Conservation (phyloP, 2,888 invertebrate species). For the Napeogenes sylphis region DNA sequence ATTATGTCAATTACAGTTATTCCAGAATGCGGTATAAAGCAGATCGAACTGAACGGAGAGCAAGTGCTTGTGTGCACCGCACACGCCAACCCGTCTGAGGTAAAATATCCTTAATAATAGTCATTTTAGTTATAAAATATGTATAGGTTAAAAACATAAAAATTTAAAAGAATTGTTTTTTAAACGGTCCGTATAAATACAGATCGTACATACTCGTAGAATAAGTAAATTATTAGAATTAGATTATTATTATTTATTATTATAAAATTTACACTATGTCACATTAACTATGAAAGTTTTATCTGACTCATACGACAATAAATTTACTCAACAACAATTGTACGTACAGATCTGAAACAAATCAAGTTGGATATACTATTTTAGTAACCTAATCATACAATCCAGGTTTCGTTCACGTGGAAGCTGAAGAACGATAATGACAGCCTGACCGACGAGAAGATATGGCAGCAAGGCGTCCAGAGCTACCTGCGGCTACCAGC, state of each 20-base stretch:
- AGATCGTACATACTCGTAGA: too few relatives aligned
- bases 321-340: too few relatives aligned
- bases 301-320: too few relatives aligned
- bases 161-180: background rate
- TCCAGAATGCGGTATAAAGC: constrained; percentile 89
- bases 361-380: too few relatives aligned
- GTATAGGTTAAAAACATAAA: background rate
- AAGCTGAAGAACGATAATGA: constrained; percentile 90
- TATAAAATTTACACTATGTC: too few relatives aligned
- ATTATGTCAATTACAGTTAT: constrained; percentile 78
- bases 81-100: constrained; percentile 86
- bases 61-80: constrained; percentile 89
- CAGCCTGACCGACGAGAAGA: constrained; percentile 79
- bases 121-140: background rate
- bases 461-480: constrained; percentile 62
- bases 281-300: too few relatives aligned
- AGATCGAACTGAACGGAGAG: constrained; percentile 83
- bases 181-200: too few relatives aligned
- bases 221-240: too few relatives aligned
- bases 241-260: too few relatives aligned
- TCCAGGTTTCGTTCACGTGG: constrained; percentile 86
- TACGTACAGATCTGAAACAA: too few relatives aligned
- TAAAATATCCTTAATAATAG: constrained; percentile 40
- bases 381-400: too few relatives aligned
- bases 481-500: constrained; percentile 71